Base-by-base conservation (phyloP, 1,140 invertebrate species). In the Zaprionus gabonicus region DNA sequence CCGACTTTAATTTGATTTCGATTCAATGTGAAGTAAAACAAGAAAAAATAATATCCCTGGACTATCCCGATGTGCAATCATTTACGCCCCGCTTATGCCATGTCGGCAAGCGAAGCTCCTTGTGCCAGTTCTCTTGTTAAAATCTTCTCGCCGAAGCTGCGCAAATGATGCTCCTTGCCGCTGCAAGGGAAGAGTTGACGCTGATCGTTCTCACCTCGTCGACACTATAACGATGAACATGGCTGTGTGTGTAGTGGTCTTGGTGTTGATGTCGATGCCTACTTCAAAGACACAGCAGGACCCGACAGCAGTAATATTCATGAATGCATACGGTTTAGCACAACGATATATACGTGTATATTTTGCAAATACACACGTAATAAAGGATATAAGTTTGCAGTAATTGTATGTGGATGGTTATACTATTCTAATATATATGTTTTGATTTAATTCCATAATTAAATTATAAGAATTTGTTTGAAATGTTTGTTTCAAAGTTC, bases 1-100 rank as follows among this genome's bases (percentile, higher is more conserved):
- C 62, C 58, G 80, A 81, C 74, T 87, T 87, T 87, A 87, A 87
- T 87, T 87, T 87, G 84, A 87, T 87, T 87, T 87, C 81, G 85
- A 87, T 87, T 87, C 81, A 81, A 82, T 71, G 71, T 59, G 73
- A 76, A 71, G 60, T 71, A 64, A 81, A 78, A 80, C 78, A 71
- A 51, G 68, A 67, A 76, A 71, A 71, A 60, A 76, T 71, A 59
- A 68, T 68, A 57, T 71, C 55, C 67, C 76, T 71, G 76, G 84
- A 70, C 77, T 67, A 70, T 56, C 67, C 62, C 28, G 34, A 69
- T 64, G 34, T 67, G 65, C 53, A 62, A 88, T 87, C 83, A 87
- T 88, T 86, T 46, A 86, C 70, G 15, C 38, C 28, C 2, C 15
- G 27, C 49, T 36, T 31, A 51, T 49, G 25, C 46, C 55, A 64